Base-by-base conservation (phyloP, 2,113 vertebrate species). In the Mesembrinibis cayennensis region DNA sequence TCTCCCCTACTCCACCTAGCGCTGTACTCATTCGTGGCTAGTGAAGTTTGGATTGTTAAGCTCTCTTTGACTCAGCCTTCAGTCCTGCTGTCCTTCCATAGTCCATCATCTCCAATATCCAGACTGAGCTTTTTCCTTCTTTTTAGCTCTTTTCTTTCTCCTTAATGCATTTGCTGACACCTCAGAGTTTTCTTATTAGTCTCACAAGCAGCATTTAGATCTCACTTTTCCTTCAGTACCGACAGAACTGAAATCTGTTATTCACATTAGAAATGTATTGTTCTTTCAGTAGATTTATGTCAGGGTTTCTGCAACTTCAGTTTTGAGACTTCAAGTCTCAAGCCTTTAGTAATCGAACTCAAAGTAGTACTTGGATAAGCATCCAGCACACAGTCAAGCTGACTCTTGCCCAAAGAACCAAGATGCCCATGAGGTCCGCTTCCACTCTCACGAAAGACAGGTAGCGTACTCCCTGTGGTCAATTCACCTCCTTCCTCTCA, bases 391-490 rank as follows among this genome's bases (percentile, higher is more conserved):
- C 4, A 11, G 12, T 11, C 55, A 78, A 30, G 19, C 8, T 22
- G 26, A 19, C 6, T 45, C 30, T 45, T 38, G 47, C 16, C 52
- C 55, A 26, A 71, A 91, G 25, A 74, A 22, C 6, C 29, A 62
- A 29, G 47, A 58, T 45, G 55, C 17, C 23, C 32, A 20, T 6
- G 47, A 71, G 11, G 42, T 32, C 11, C 5, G 11, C 10, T 25
- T 58, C 42, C 26, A 45, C n/a, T 50, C 15, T 50, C 42, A 50
- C 15, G 42, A 55, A 44, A 70, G 69, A 81, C 1, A 3, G 26
- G 45, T 14, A 87, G 19, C 0, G 0, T 9, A 12, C 4, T 36
- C 14, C 25, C 42, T 22, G 19, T 0, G 2, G 27, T 17, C 40
- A 72, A 1, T 16, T 15, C 22, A 3, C 22, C 82, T 69, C 32